Evolutionary conservation across 2,113 vertebrate species (phyloP).

Genomic region (Synodontis membranacea): DNA sequence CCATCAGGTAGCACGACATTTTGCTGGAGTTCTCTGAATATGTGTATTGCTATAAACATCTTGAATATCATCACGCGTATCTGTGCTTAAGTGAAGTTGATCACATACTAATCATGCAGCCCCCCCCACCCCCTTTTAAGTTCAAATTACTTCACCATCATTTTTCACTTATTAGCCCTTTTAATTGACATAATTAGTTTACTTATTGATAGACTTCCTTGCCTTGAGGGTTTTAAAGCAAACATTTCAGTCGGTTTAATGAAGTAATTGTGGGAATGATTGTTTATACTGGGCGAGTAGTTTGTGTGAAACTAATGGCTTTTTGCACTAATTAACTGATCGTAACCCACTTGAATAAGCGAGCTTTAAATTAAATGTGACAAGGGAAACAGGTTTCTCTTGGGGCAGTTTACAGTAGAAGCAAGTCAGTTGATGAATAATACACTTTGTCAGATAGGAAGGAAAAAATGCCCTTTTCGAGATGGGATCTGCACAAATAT

Average conservation of each 20-base stretch:
- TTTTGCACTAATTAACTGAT: constrained; percentile 81
- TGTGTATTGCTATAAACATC: too few species aligned
- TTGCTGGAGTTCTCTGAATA: neutral
- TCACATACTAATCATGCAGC: constrained; percentile 36
- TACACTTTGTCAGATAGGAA: constrained; percentile 61
- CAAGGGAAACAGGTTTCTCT: constrained; percentile 73
- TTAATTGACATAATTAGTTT: constrained; percentile 63
- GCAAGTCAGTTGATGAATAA: constrained; percentile 69
- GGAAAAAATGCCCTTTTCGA: constrained; percentile 35
- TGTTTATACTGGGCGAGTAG: constrained; percentile 79
- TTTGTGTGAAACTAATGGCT: constrained; percentile 82
- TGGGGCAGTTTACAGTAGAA: constrained; percentile 71
- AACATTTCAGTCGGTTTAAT: constrained; percentile 73
- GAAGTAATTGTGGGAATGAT: constrained; percentile 79
- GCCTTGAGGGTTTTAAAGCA: constrained; percentile 52
- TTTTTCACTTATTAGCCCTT: constrained; percentile 51
- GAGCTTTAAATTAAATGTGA: constrained; percentile 84
- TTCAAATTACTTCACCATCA: constrained; percentile 47
- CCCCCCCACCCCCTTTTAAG: neutral
- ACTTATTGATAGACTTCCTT: constrained; percentile 55
- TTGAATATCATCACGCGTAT: too few species aligned
- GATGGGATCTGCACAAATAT: constrained; percentile 40
- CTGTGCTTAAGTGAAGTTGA: constrained; percentile 45
- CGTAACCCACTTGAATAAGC: constrained; percentile 83
- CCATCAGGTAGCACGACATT: constrained; percentile 18